Evolutionary conservation across 1,140 invertebrate genomes (phyloP), one percentile per base, ranked within the genome.

Genomic region (Coboldia fuscipes): DNA sequence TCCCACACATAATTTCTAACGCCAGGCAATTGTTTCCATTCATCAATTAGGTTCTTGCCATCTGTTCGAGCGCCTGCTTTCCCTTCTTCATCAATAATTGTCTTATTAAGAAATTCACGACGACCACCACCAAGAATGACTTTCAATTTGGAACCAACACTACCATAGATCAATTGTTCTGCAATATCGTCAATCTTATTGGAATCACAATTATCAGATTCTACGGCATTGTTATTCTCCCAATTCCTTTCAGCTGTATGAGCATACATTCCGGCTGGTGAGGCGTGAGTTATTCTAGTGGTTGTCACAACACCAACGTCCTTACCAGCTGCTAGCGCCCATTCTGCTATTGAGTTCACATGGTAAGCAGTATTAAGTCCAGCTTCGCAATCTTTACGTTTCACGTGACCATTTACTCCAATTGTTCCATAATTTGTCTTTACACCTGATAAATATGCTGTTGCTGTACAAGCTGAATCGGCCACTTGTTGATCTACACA

Each of bases 401-500:
- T 51, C 2, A 75, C 71, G 10, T 61, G 54, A 0, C 64, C 70
- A 38, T 71, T 70, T 7, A 89, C 61, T 0, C 83, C 83, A 8
- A 86, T 51, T 0, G 72, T 77, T 24, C 66, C 74, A 20, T 62
- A 62, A 47, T 85, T 84, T 0, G 62, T 66, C 54, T 92, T 92
- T 0, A 83, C 71, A 1, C 86, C 86, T 29, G 67, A 63, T 23
- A 89, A 51, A 42, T 80, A 81, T 0, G 84, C 82, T 0, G 83
- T 89, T 5, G 64, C 52, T 0, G 78, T 72, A 36, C 72, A 80
- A 0, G 82, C 80, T 0, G 77, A 82, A 49, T 86, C 81, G 0
- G 81, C 62, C 6, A 72, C 63, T 61, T 82, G 76, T 3, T 60
- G 61, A 51, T 83, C 65, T 8, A 75, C 60, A 47, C 72, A 81